These are phyloP conservation scores for Andrena chrysosceles DNA, from an alignment of 2,888 invertebrate genomes.

Conservation along the genomic window DNA sequence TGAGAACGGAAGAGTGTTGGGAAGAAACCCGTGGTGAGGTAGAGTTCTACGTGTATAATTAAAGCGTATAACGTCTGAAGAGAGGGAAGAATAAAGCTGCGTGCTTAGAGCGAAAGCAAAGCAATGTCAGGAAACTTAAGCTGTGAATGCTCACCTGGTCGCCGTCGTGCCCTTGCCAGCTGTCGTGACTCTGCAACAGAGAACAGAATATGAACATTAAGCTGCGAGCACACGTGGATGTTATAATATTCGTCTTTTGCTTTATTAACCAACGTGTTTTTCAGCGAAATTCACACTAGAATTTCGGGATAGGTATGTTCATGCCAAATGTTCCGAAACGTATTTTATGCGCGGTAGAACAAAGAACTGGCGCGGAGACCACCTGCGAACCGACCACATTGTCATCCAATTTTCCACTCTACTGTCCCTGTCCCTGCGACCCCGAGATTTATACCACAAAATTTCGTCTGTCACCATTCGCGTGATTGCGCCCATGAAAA, in stretches of 20 bases:
- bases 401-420: slow-evolving; percentile 66
- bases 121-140: slow-evolving; percentile 33
- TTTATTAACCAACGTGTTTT: no score
- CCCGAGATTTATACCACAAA: slow-evolving; percentile 58
- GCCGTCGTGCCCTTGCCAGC: slow-evolving; percentile 88
- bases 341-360: slow-evolving; percentile 40
- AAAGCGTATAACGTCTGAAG: slow-evolving; percentile 17
- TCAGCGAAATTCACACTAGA: background rate
- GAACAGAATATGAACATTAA: slow-evolving; percentile 63
- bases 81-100: slow-evolving; percentile 31
- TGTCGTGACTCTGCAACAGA: slow-evolving; percentile 87
- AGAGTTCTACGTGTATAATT: background rate
- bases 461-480: slow-evolving; percentile 48
- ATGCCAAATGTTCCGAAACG: slow-evolving; percentile 48
- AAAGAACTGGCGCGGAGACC: slow-evolving; percentile 22
- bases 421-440: slow-evolving; percentile 30
- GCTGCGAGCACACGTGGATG: background rate
- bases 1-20: background rate
- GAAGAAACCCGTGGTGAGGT: background rate
- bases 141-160: slow-evolving; percentile 85
- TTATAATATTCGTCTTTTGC: background rate
- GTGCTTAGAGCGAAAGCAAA: slow-evolving; percentile 50
- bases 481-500: slow-evolving; percentile 24
- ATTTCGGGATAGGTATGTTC: slow-evolving; percentile 5
- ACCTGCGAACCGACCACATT: slow-evolving; percentile 55